Evolutionary conservation across 2,797 vertebrate genomes (phyloP), one percentile per base, ranked within the genome.

Genomic region (Lerista edwardsae): DNA sequence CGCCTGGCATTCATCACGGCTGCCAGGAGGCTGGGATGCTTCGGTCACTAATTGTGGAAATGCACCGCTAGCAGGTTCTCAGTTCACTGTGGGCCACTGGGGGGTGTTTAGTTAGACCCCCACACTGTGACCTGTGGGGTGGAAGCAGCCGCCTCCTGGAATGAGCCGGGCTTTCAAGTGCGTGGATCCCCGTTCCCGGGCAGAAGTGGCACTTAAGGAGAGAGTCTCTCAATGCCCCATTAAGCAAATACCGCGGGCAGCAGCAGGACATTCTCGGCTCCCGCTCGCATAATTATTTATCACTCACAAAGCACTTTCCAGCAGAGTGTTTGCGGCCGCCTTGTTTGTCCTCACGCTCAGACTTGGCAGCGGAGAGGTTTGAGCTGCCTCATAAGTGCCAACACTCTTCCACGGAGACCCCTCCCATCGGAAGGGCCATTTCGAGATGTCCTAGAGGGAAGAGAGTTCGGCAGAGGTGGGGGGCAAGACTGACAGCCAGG

Each of bases 1-100:
- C 91, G 90, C 6, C 39, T 31, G 59, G 93, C 91, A 83, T 88
- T 88, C 67, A 62, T 34, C 73, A 84, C 73, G 84, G 87, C 84
- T 87, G 90, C 71, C 65, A 82, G 69, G 74, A 25, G n/a, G 64
- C 36, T 0, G 57, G 10, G 86, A 92, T 92, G 76, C 87, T 90
- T 91, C 86, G 36, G 82, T 90, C 86, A 91, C 87, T 93, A 91
- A 95, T 96, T 93, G 92, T 89, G 91, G 90, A 94, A 93, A 91
- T 86, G 79, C 57, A 87, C 86, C 86, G 87, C 87, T 92, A 90
- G 87, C 87, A 89, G 87, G 92, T 89, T 89, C 34, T 0, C 80
- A 83, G 89, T 91, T 93, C 77, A 12, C 10, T 25, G n/a, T 14
- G 41, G 29, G 51, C 82, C 59, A 91, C 91, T 21, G 9, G 41